Evolutionary conservation across 2,797 vertebrate species (phyloP).

Genomic region (Hipposideros larvatus): DNA sequence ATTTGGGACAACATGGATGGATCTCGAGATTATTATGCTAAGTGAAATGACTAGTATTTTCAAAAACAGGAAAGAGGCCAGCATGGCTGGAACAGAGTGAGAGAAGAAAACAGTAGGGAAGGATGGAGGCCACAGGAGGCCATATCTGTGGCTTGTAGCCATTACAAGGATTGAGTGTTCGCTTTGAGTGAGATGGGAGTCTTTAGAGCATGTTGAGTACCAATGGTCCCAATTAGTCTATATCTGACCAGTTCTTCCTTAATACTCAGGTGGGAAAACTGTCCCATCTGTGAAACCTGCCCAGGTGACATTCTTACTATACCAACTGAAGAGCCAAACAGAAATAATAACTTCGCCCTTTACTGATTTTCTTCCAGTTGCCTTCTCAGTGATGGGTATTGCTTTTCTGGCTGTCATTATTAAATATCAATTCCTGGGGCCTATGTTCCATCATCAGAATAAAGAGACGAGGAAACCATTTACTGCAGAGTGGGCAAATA

Average conservation of each 20-base stretch:
- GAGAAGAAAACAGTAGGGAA: neutral
- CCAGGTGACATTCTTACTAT: neutral
- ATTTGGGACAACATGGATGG: too few relatives aligned
- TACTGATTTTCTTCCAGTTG: conserved; percentile 8
- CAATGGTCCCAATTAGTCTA: neutral
- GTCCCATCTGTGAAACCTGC: neutral
- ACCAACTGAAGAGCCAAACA: neutral
- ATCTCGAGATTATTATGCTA: too few relatives aligned
- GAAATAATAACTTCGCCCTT: neutral
- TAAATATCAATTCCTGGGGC: neutral
- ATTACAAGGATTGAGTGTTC: neutral
- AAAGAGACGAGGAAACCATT: neutral
- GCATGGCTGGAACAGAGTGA: neutral
- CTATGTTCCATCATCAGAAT: neutral
- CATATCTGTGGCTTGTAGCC: neutral
- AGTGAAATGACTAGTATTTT: neutral
- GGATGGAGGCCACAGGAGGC: neutral
- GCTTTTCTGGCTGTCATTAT: neutral
- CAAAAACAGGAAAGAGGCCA: neutral
- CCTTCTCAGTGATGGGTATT: conserved; percentile 4
- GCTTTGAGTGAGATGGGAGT: neutral
- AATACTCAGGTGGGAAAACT: neutral
- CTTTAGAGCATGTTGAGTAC: neutral
- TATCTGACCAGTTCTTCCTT: neutral
- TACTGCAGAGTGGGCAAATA: neutral